Base-by-base conservation (phyloP, 2,113 vertebrate species). In the Crotophaga sulcirostris region DNA sequence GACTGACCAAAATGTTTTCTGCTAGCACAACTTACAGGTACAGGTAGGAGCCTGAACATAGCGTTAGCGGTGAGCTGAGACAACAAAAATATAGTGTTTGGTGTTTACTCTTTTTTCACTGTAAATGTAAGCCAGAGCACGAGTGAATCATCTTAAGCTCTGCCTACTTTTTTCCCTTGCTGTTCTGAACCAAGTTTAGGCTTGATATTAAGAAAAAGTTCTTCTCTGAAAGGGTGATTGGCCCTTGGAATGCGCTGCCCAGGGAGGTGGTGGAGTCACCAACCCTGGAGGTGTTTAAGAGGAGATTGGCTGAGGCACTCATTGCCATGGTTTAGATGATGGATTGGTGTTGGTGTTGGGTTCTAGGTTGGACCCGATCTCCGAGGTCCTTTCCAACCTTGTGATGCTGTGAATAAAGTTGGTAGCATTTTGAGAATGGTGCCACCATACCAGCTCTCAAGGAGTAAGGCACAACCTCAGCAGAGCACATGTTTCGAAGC, bases 401-500 rank as follows among this genome's bases (percentile, higher is more conserved):
- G n/a, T n/a, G n/a, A n/a, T n/a, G n/a, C n/a, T n/a, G n/a, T n/a
- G n/a, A n/a, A 13, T 55, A 47, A 28, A 33, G 25, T 7, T 2
- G 1, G 25, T 8, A 73, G 19, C 11, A 2, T 83, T 90, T 45
- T 68, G 67, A 55, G 20, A 84, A 25, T 11, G 29, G 16, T 77
- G 44, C 17, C 24, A 20, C 19, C 8, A 1, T 12, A 36, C 31
- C 21, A 56, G 33, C 16, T 72, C 44, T 72, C 26, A 24, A 45
- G 15, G 16, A 85, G 9, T 18, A 49, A 68, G 52, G 23, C 34
- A 55, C 28, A 59, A 18, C 9, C n/a, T 63, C 31, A 29, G 34
- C 11, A 19, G 42, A 0, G 2, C 11, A 8, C 0, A 0, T 10
- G 8, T 87, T 84, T 84, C 21, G 25, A 54, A 42, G 16, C 52